These are phyloP conservation scores for Emydocephalus ijimae DNA, from an alignment of 2,113 vertebrate species.

Conservation along the genomic window DNA sequence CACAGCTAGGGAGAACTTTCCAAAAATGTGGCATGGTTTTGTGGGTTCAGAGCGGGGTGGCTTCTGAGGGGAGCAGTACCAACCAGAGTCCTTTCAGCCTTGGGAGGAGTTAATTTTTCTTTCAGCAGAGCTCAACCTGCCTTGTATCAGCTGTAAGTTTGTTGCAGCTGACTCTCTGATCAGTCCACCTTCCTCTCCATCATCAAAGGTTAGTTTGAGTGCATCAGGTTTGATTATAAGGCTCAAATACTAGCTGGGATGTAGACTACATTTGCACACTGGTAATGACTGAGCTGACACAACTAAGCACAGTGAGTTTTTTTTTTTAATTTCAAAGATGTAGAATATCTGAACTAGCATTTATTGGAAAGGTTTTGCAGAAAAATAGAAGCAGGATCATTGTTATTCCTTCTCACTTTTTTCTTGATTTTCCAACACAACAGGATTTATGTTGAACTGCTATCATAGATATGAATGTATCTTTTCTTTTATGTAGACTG, in stretches of 20 bases:
- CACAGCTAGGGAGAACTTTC: neutral
- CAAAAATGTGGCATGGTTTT: neutral
- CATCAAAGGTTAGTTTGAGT: neutral
- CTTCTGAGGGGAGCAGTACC: neutral
- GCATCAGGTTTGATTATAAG: neutral
- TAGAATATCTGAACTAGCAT: neutral
- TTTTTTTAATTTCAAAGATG: neutral
- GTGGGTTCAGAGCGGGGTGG: neutral
- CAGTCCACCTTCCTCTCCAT: neutral
- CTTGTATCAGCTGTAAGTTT: neutral
- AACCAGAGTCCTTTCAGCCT: neutral
- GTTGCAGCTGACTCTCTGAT: neutral
- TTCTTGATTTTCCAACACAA: neutral
- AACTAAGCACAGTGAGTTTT: neutral
- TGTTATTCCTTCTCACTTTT: neutral
- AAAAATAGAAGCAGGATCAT: neutral
- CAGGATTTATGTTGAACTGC: neutral
- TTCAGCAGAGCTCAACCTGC: neutral
- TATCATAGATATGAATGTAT: too few relatives aligned
- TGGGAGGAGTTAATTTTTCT: neutral
- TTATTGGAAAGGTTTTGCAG: neutral
- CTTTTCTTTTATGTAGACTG: too few relatives aligned
- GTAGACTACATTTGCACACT: neutral
- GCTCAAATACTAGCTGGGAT: neutral
- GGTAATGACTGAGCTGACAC: neutral